These are phyloP conservation scores for Sarcophaga carnaria DNA, from an alignment of 2,888 invertebrate species.

Conservation along the genomic window DNA sequence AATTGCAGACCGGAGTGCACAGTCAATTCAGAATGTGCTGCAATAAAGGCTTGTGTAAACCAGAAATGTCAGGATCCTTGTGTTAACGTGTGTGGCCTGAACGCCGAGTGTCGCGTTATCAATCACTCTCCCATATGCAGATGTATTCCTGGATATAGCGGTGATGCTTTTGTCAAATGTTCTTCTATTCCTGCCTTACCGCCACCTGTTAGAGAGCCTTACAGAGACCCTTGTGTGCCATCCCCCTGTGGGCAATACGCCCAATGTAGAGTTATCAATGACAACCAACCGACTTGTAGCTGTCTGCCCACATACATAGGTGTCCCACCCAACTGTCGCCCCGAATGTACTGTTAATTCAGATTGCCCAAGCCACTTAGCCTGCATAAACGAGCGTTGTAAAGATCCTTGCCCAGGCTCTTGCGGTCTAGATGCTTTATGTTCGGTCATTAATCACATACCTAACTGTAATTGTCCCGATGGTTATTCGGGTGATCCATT, in stretches of 20 bases:
- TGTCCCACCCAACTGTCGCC: slow-evolving; percentile 87
- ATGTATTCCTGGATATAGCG: slow-evolving; percentile 85
- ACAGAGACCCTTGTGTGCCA: slow-evolving; percentile 84
- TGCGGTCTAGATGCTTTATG: slow-evolving; percentile 89
- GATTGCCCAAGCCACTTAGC: slow-evolving; percentile 87
- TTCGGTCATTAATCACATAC: slow-evolving; percentile 87
- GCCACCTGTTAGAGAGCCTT: slow-evolving; percentile 71
- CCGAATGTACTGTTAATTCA: slow-evolving; percentile 87
- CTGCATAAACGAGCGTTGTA: slow-evolving; percentile 87
- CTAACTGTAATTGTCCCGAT: slow-evolving; percentile 86
- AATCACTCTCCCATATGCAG: slow-evolving; percentile 85
- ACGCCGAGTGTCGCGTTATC: slow-evolving; percentile 84
- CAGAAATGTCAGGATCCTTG: slow-evolving; percentile 85
- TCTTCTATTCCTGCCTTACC: slow-evolving; percentile 80
- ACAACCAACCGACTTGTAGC: slow-evolving; percentile 84
- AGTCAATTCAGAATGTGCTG: slow-evolving; percentile 84
- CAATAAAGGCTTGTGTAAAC: slow-evolving; percentile 84
- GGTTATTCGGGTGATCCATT: slow-evolving; percentile 88
- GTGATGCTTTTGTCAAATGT: slow-evolving; percentile 88
- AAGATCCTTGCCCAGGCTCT: slow-evolving; percentile 88
- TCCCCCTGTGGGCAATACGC: slow-evolving; percentile 88
- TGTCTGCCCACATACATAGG: slow-evolving; percentile 86
- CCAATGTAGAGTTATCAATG: slow-evolving; percentile 85
- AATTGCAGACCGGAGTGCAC: slow-evolving; percentile 87
- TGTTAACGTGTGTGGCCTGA: slow-evolving; percentile 85